Conservation (phyloP, 2,888 invertebrate species). For the Megamerina dolium region DNA sequence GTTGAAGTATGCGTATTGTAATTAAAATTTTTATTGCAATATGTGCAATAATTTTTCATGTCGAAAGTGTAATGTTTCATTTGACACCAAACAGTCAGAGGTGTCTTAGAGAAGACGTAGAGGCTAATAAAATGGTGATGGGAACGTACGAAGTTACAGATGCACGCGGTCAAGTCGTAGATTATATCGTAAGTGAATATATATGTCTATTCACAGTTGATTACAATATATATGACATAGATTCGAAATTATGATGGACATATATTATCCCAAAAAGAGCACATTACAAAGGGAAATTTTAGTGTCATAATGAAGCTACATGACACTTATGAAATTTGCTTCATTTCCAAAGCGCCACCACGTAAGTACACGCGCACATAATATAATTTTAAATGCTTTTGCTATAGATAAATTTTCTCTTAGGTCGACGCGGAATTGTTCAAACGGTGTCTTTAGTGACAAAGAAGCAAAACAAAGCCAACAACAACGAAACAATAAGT, state of each 20-base stretch:
- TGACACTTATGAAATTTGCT: slow-evolving; percentile 96
- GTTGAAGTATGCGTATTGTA: no score
- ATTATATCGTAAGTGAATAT: slow-evolving; percentile 66
- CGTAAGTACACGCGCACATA: no score
- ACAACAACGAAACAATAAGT: slow-evolving; percentile 96
- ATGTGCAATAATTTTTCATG: no score
- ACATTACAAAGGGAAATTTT: slow-evolving; percentile 87
- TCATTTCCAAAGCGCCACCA: slow-evolving; percentile 74
- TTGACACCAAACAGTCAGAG: slow-evolving; percentile 85
- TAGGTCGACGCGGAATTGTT: slow-evolving; percentile 69
- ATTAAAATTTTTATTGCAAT: no score
- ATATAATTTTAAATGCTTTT: no score
- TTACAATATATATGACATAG: slow-evolving; percentile 51
- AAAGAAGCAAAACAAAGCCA: no score
- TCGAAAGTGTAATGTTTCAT: slow-evolving; percentile 57
- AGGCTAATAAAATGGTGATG: slow-evolving; percentile 88
- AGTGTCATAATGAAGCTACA: slow-evolving; percentile 95
- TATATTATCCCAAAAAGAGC: slow-evolving; percentile 83
- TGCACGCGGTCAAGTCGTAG: slow-evolving; percentile 82
- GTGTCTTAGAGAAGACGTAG: slow-evolving; percentile 94
- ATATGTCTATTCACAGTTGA: background rate
- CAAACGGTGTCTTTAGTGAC: slow-evolving; percentile 83
- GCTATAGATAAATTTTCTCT: no score
- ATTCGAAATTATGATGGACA: slow-evolving; percentile 92
- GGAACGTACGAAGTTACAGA: slow-evolving; percentile 92